A percentile compares a stretch with the other conserved stretches of the same genome.
Conservation (phyloP, 2,797 vertebrate genomes). For the Echiichthys vipera region DNA sequence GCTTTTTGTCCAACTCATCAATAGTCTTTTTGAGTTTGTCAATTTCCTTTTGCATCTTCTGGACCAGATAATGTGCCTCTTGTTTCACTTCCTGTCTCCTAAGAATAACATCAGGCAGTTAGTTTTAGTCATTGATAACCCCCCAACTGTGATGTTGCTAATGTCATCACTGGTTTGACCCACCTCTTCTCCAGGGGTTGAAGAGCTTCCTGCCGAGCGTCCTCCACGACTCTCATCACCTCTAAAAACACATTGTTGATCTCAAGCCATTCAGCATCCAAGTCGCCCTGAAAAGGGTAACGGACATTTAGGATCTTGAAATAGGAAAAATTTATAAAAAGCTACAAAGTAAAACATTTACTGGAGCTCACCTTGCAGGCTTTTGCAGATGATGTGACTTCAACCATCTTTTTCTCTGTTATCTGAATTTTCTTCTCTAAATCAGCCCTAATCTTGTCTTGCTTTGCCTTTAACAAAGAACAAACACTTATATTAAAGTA, state of each 20-base stretch:
- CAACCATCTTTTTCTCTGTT: constrained; percentile 43
- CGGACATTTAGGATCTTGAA: accelerated
- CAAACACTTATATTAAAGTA: background rate
- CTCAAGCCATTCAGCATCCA: constrained; percentile 63
- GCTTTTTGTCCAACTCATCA: constrained; percentile 11
- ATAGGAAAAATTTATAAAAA: background rate
- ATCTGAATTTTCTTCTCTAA: constrained; percentile 42
- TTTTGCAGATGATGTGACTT: constrained; percentile 39
- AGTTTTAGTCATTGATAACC: background rate
- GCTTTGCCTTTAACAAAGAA: constrained; percentile 24
- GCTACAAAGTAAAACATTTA: accelerated
- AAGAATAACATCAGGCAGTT: background rate
- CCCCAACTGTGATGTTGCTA: background rate
- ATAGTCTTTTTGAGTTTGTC: constrained; percentile 27
- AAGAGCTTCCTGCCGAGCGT: constrained; percentile 48
- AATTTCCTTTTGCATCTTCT: constrained; percentile 51
- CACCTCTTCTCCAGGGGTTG: constrained; percentile 65
- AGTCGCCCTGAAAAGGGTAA: constrained; percentile 21
- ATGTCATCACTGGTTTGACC: background rate
- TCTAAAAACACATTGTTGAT: constrained; percentile 52
- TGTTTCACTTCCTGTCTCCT: constrained; percentile 37
- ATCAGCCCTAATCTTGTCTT: constrained; percentile 36
- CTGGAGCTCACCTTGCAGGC: constrained; percentile 45
- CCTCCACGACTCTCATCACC: constrained; percentile 45
- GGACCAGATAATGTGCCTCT: constrained; percentile 19